Evolutionary conservation across 2,888 invertebrate genomes (phyloP).

Genomic region (Drosophila incognita): DNA sequence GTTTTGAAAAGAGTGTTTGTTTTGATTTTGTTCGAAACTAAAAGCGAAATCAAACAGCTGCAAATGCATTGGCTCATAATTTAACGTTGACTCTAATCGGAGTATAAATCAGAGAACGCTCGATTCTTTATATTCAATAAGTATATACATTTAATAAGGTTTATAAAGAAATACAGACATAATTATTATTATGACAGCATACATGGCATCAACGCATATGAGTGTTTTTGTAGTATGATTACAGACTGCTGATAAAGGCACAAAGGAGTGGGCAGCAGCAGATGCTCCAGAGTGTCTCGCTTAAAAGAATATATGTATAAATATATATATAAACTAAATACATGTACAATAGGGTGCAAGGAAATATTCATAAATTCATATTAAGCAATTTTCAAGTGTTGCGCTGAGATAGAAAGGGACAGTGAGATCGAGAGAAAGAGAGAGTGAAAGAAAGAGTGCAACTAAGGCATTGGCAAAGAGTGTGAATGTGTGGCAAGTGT

Average conservation of each 20-base stretch:
- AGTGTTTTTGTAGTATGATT: conserved; percentile 33
- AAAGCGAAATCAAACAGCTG: conserved; percentile 33
- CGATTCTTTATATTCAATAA: conserved; percentile 9
- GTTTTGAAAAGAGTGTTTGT: not conserved
- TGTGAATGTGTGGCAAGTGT: conserved; percentile 62
- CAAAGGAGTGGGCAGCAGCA: conserved; percentile 38
- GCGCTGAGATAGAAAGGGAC: not conserved
- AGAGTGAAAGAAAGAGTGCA: conserved; percentile 28
- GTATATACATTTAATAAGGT: not conserved
- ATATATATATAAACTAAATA: conserved; percentile 5
- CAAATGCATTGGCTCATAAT: conserved; percentile 16
- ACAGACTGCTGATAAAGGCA: conserved; percentile 50
- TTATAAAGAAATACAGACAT: conserved; percentile 1
- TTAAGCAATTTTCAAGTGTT: conserved; percentile 49
- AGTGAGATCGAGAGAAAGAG: conserved; percentile 21
- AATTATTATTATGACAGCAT: conserved; percentile 12
- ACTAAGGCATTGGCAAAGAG: conserved; percentile 54
- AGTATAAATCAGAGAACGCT: conserved; percentile 35
- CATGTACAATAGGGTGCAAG: conserved; percentile 21
- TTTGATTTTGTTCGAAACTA: conserved; percentile 4
- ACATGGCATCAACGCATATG: not conserved
- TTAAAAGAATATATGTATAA: not conserved
- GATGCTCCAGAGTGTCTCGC: conserved; percentile 21
- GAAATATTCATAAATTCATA: conserved; percentile 30
- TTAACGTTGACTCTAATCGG: conserved; percentile 36